Conservation (phyloP, 2,797 vertebrate genomes). For the Peromyscus eremicus region DNA sequence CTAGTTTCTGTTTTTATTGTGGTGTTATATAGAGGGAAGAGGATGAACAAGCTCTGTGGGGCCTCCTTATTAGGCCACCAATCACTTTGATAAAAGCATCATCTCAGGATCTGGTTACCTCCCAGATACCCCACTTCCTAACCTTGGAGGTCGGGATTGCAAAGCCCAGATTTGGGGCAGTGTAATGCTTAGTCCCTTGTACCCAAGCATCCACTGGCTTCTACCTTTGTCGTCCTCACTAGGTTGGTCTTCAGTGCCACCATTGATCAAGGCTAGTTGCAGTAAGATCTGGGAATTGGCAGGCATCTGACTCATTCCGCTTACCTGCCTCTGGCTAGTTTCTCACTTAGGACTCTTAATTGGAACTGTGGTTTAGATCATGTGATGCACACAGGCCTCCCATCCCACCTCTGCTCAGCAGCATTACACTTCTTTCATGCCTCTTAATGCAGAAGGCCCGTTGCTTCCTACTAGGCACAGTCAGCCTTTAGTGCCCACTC, state of each 20-base stretch:
- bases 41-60: background rate
- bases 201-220: background rate
- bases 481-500: background rate
- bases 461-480: background rate
- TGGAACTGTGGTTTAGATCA: background rate
- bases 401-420: rapidly evolving
- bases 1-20: background rate
- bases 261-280: background rate
- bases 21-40: background rate
- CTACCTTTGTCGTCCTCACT: background rate
- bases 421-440: background rate
- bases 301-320: rapidly evolving
- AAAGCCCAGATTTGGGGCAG: background rate
- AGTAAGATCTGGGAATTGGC: background rate
- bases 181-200: background rate
- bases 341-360: background rate
- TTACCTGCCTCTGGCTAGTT: background rate
- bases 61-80: background rate
- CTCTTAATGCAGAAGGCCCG: background rate
- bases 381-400: no score
- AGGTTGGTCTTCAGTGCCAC: background rate
- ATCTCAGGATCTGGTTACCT: background rate
- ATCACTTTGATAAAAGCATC: background rate
- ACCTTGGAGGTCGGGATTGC: background rate
- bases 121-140: background rate